Base-by-base conservation (phyloP, 2,113 vertebrate genomes). In the Myotis davidii region DNA sequence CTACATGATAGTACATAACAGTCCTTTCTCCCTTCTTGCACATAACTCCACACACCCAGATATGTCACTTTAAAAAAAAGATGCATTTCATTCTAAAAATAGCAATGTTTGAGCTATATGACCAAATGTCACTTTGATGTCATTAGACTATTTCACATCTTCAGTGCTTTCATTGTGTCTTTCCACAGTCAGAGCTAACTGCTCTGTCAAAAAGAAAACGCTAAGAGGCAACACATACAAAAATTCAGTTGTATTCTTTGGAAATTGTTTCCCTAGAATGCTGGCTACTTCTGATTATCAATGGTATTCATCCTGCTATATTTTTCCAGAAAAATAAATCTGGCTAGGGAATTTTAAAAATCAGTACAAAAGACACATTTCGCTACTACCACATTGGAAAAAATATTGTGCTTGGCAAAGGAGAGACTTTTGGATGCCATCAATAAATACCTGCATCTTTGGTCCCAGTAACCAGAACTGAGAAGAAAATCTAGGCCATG, bases 391-490 rank as follows among this genome's bases (percentile, higher is more conserved):
- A 78, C 76, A 76, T 1, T 83, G 92, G 78, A 95, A 76, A 78
- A 91, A 94, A 92, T 96, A 97, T 94, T 94, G 81, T 92, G 85
- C 59, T 97, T 97, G 96, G 97, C 92, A n/a, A 81, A 83, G 23
- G 18, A 23, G 42, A 93, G 73, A 11, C 48, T 48, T 93, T 73
- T 92, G 74, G 84, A 85, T 90, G 88, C 85, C 93, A 73, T 96
- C 50, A 73, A 69, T 89, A 96, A 97, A 94, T 93, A 88, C 45
- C 81, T 81, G 78, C 82, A 59, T 94, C 85, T 93, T 92, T 17
- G 42, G 85, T 95, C 81, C 39, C 77, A 83, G 81, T 77, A 95
- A 96, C 88, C 87, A 90, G 37, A 96, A 85, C 85, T 64, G 72
- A 91, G 90, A 45, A 77, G 79, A 88, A 78, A 89, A 85, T 39